Evolutionary conservation across 2,888 invertebrate species (phyloP), one percentile per base, ranked within the genome.

Genomic region (Bimastos eiseni): DNA sequence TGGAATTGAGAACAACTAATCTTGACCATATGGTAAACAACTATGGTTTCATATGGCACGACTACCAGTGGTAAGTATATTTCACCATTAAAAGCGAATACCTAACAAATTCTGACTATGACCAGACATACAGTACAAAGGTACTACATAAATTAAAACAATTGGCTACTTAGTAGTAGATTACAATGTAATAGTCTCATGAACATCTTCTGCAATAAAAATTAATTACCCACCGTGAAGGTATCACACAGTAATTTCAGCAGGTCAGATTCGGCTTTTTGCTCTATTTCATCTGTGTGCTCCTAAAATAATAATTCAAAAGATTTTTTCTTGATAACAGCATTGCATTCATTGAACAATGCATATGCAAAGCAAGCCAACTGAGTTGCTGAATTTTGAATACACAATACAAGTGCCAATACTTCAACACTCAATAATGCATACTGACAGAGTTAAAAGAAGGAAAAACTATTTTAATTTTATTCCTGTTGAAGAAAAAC

Each of bases 101-200:
- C 30, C 70, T n/a, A 70, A 49, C 19, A 30, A 70, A 8, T n/a
- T 8, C 11, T 15, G 70, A n/a, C n/a, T 11, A 70, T 70, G 70
- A 15, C n/a, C n/a, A 30, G 30, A n/a, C 6, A 3, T n/a, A n/a
- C 2, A 11, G n/a, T 6, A 1, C 3, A 21, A 5, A 1, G 4
- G 13, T 24, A 21, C 49, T 49, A 24, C 49, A 49, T 49, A 49
- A 49, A 24, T 49, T 49, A 49, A 49, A 49, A 49, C 1, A 49
- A 41, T 41, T 13, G 15, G 1, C 5, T 41, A 41, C 19, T 49
- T 49, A 49, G 19, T 49, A 24, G 3, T 21, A 1, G 19, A 49
- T 30, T 70, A 70, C n/a, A n/a, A 8, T n/a, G n/a, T n/a, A n/a
- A n/a, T n/a, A n/a, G n/a, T 8, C 30, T 70, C 70, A 8, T 13